Conservation (phyloP, 2,113 vertebrate genomes). For the Lagenorhynchus albirostris region DNA sequence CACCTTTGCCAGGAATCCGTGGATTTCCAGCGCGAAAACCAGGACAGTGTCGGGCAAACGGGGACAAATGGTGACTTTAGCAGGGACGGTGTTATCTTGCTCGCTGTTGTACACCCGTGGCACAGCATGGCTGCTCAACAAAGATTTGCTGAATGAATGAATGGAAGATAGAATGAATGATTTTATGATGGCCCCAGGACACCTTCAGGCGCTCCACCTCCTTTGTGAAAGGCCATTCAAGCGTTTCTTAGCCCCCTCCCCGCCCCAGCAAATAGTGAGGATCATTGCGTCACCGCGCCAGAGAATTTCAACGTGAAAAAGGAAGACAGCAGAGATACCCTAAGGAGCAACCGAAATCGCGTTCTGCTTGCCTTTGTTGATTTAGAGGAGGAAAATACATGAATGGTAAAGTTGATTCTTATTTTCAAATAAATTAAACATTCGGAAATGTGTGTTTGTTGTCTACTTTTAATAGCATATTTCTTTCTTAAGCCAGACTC, state of each 20-base stretch:
- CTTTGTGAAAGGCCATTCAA: background rate
- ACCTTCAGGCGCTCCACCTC: background rate
- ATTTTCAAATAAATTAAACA: constrained; percentile 69
- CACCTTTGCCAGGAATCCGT: background rate
- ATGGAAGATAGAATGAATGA: background rate
- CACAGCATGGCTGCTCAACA: background rate
- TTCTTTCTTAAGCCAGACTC: constrained; percentile 87
- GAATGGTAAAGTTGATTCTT: constrained; percentile 52
- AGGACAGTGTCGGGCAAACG: background rate
- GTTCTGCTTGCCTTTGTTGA: constrained; percentile 29
- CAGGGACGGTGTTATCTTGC: background rate
- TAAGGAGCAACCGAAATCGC: background rate
- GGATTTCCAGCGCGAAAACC: background rate
- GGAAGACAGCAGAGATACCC: constrained; percentile 5
- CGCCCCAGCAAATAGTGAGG: background rate
- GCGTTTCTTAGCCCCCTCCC: background rate
- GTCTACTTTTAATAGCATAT: constrained; percentile 65
- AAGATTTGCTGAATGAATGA: background rate
- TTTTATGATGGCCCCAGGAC: background rate
- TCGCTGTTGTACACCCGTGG: background rate
- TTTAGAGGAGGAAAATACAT: constrained; percentile 47
- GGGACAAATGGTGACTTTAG: background rate
- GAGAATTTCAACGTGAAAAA: constrained; percentile 2
- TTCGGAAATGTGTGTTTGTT: constrained; percentile 56
- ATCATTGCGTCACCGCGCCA: background rate